A percentile compares a stretch with the other conserved stretches of the same genome.
Evolutionary conservation across 2,888 invertebrate species (phyloP).

Genomic region (Polietes domitor): DNA sequence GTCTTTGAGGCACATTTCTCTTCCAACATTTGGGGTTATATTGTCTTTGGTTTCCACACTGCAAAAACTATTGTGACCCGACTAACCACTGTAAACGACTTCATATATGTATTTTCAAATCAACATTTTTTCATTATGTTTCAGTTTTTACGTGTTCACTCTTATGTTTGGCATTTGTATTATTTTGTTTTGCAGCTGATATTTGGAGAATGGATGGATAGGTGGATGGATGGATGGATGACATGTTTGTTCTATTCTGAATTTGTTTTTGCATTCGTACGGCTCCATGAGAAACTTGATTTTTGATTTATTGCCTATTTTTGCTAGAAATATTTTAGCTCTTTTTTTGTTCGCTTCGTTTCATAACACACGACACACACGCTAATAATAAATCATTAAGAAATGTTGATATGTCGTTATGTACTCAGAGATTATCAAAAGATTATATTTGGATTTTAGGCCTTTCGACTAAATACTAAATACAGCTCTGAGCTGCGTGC

Average conservation of each 20-base stretch:
- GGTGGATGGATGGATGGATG: slow-evolving; percentile 18
- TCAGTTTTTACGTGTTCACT: slow-evolving; percentile 45
- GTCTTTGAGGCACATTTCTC: no score
- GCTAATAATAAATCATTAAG: slow-evolving; percentile 31
- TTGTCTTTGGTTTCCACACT: no score
- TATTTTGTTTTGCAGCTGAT: slow-evolving; percentile 47
- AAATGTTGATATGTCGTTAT: slow-evolving; percentile 52
- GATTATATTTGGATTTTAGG: slow-evolving; percentile 32
- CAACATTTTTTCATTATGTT: slow-evolving; percentile 53
- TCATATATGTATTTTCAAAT: slow-evolving; percentile 31
- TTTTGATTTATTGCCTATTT: slow-evolving; percentile 66
- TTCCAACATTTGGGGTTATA: no score
- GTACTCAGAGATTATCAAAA: slow-evolving; percentile 54
- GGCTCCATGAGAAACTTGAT: slow-evolving; percentile 57
- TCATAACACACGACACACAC: not conserved
- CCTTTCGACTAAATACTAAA: slow-evolving; percentile 5
- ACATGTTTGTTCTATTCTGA: slow-evolving; percentile 18
- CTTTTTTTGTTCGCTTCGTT: not conserved
- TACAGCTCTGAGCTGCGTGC: slow-evolving; percentile 56
- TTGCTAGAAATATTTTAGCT: slow-evolving; percentile 52
- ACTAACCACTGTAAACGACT: slow-evolving; percentile 46
- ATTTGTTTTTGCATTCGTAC: slow-evolving; percentile 4
- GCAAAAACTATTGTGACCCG: no score
- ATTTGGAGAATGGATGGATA: slow-evolving; percentile 26
- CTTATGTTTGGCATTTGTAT: slow-evolving; percentile 64